A percentile compares a stretch with the other conserved stretches of the same genome.
Conservation (phyloP, 2,888 invertebrate genomes). For the Dexiosoma caninum region DNA sequence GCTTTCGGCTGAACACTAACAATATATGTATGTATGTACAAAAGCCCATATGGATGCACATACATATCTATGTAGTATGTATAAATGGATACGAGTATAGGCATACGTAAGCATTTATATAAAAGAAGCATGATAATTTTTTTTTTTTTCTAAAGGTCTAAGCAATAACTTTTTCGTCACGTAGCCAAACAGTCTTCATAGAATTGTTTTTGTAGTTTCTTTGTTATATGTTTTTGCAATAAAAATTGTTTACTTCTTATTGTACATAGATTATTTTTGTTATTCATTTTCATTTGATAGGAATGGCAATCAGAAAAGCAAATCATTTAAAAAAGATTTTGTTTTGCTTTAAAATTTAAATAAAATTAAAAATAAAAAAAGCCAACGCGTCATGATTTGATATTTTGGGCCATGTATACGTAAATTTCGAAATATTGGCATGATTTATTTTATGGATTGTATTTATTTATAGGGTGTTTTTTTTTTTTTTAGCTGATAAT, state of each 20-base stretch:
- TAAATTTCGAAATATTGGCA: conserved; percentile 1
- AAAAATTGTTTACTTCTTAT: conserved; percentile 7
- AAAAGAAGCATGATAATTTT: neutral
- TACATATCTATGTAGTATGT: neutral
- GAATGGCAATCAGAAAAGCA: too few species aligned
- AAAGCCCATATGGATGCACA: too few species aligned
- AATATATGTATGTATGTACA: too few species aligned
- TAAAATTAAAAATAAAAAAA: neutral
- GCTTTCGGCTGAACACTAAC: too few species aligned
- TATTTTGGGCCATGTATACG: conserved; percentile 34
- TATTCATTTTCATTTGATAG: neutral
- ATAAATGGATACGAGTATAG: neutral
- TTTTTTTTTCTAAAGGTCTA: neutral
- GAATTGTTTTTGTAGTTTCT: neutral
- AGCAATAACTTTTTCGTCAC: conserved; percentile 26
- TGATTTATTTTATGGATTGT: conserved; percentile 10
- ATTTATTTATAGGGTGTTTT: neutral
- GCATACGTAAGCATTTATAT: neutral
- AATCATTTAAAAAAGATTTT: neutral
- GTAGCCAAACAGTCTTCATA: conserved; percentile 43
- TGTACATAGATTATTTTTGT: neutral
- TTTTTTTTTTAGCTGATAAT: conserved; percentile 22
- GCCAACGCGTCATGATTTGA: conserved; percentile 20
- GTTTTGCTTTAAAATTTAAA: neutral
- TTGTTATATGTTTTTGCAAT: neutral